Conservation (phyloP, 2,888 invertebrate species). For the Drosophila nr. fundita region DNA sequence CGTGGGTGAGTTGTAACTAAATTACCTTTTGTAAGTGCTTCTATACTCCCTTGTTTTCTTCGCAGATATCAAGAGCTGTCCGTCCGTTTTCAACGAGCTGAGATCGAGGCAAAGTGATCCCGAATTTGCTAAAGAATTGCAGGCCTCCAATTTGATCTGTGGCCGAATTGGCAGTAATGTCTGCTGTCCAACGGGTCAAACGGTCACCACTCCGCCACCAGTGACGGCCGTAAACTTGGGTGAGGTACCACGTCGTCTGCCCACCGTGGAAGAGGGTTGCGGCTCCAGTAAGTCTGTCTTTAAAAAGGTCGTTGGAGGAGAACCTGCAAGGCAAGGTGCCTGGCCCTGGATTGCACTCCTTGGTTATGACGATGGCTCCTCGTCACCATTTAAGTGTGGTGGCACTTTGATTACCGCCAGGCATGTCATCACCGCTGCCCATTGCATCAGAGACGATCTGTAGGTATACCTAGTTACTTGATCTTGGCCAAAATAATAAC, state of each 20-base stretch:
- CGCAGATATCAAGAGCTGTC: constrained; percentile 74
- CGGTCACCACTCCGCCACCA: constrained; percentile 21
- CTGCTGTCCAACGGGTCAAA: constrained; percentile 77
- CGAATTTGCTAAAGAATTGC: constrained; percentile 67
- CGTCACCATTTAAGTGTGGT: constrained; percentile 83
- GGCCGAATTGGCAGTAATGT: constrained; percentile 60
- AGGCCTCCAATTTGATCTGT: constrained; percentile 79
- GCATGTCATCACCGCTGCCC: constrained; percentile 89
- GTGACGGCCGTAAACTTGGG: constrained; percentile 30
- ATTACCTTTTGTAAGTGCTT: background rate
- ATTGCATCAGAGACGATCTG: constrained; percentile 81
- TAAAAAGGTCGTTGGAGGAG: constrained; percentile 90
- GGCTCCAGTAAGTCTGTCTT: constrained; percentile 87
- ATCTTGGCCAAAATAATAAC: background rate
- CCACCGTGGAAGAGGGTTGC: constrained; percentile 86
- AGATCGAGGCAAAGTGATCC: constrained; percentile 64
- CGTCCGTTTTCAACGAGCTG: constrained; percentile 64
- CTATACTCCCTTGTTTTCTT: background rate
- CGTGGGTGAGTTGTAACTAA: constrained; percentile 59
- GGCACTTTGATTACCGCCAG: constrained; percentile 86
- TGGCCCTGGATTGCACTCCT: constrained; percentile 93
- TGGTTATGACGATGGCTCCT: constrained; percentile 87
- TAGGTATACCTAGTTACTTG: constrained; percentile 53
- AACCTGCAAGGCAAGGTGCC: constrained; percentile 88
- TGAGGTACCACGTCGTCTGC: constrained; percentile 75